Evolutionary conservation across 1,140 invertebrate genomes (phyloP).

Genomic region (Conus betulinus): DNA sequence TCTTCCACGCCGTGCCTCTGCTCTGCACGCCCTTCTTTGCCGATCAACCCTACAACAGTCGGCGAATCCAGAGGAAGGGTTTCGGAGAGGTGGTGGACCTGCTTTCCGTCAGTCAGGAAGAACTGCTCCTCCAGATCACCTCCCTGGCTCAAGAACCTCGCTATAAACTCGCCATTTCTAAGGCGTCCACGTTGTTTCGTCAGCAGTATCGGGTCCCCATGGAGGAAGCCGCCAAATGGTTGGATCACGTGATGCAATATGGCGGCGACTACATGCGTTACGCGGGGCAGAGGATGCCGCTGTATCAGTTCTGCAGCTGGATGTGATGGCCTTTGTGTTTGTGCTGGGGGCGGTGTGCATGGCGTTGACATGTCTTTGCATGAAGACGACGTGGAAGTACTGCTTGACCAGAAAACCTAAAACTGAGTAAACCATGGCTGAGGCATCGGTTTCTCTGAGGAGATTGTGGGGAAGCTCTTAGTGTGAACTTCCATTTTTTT

Average conservation of each 20-base stretch:
- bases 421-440: neutral
- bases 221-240: slow-evolving; percentile 45
- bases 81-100: slow-evolving; percentile 23
- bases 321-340: slow-evolving; percentile 39
- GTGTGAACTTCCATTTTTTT: too few relatives aligned
- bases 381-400: neutral
- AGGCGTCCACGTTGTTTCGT: slow-evolving; percentile 46
- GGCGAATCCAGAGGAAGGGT: slow-evolving; percentile 7
- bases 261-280: slow-evolving; percentile 58
- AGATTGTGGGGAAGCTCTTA: too few relatives aligned
- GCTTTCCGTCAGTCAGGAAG: neutral
- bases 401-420: neutral
- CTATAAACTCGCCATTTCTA: slow-evolving; percentile 47
- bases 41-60: slow-evolving; percentile 36
- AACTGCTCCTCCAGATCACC: slow-evolving; percentile 15
- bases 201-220: slow-evolving; percentile 31
- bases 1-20: slow-evolving; percentile 61
- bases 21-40: slow-evolving; percentile 82
- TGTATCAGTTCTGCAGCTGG: slow-evolving; percentile 57
- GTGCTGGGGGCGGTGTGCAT: neutral
- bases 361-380: neutral
- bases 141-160: slow-evolving; percentile 23
- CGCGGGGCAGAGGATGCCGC: slow-evolving; percentile 44
- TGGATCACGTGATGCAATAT: slow-evolving; percentile 61
- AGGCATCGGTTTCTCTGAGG: too few relatives aligned